phyloP scores from a whole-genome alignment of 1,140 invertebrate species.

The Scaptomyza hsui region DNA sequence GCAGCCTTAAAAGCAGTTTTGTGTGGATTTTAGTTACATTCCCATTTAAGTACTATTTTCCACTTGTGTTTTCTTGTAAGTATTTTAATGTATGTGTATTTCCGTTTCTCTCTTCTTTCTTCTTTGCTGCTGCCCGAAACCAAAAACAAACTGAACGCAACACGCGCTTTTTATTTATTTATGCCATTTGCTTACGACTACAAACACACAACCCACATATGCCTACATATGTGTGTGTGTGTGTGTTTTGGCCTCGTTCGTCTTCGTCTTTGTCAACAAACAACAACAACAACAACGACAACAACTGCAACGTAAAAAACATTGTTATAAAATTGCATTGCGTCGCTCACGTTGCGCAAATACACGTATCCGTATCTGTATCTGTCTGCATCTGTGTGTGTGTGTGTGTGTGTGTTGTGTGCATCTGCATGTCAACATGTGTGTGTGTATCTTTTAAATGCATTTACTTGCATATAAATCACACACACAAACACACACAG shows the following conservation, averaged over 20 bases:
- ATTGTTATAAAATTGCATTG: conserved; percentile 83
- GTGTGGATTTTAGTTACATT: conserved; percentile 41
- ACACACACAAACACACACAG: conserved; percentile 77
- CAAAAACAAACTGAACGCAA: conserved; percentile 63
- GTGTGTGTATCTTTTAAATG: conserved; percentile 71
- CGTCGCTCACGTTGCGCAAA: conserved; percentile 79
- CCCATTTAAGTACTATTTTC: conserved; percentile 37
- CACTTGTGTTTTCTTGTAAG: conserved; percentile 63
- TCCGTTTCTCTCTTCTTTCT: conserved; percentile 53
- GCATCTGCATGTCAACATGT: conserved; percentile 35
- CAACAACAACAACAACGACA: conserved; percentile 40
- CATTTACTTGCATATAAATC: conserved; percentile 83
- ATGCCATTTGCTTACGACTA: conserved; percentile 67
- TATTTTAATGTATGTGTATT: conserved; percentile 79
- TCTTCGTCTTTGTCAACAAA: conserved; percentile 82
- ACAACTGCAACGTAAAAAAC: conserved; percentile 72
- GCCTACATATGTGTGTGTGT: conserved; percentile 18
- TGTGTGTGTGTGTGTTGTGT: conserved; percentile 26
- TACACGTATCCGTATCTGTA: conserved; percentile 36
- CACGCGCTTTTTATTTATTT: conserved; percentile 78
- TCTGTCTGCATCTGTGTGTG: conserved; percentile 18
- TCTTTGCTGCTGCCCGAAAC: conserved; percentile 27
- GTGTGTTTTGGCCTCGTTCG: conserved; percentile 67
- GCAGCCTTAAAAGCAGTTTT: conserved; percentile 37
- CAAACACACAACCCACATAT: conserved; percentile 39